Evolutionary conservation across 2,797 vertebrate genomes (phyloP).

Genomic region (Hydrolagus colliei): DNA sequence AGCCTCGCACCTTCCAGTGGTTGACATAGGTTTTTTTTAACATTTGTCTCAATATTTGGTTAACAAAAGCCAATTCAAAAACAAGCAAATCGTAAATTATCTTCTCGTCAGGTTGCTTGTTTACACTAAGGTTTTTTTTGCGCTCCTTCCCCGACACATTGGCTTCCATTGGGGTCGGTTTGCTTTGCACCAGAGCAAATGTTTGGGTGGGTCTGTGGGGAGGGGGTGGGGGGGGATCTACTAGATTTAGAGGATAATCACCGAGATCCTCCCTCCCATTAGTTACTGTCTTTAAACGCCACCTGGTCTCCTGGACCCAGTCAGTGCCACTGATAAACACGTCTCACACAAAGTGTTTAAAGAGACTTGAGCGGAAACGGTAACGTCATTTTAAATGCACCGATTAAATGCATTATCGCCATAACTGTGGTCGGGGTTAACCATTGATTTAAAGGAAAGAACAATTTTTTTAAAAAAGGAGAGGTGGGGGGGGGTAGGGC

Average conservation of each 20-base stretch:
- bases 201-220: too few species aligned
- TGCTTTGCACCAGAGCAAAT: neutral
- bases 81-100: constrained; percentile 16
- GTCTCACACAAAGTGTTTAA: neutral
- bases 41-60: constrained; percentile 11
- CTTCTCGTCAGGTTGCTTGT: neutral
- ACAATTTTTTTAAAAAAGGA: too few species aligned
- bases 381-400: neutral
- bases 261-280: neutral
- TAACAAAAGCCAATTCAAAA: constrained; percentile 21
- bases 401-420: neutral
- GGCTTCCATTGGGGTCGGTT: neutral
- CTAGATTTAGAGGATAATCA: neutral
- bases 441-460: too few species aligned
- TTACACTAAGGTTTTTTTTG: neutral
- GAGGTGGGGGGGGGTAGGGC: too few species aligned
- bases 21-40: constrained; percentile 15
- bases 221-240: too few species aligned
- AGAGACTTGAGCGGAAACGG: neutral
- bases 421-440: too few species aligned
- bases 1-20: constrained; percentile 2
- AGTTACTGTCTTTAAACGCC: neutral
- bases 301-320: too few species aligned
- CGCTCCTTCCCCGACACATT: neutral
- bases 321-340: neutral